Percentiles rank a stretch among this genome's conserved stretches.
Conservation (phyloP, 2,113 vertebrate species). For the Pseudolaguvia tuberculata region DNA sequence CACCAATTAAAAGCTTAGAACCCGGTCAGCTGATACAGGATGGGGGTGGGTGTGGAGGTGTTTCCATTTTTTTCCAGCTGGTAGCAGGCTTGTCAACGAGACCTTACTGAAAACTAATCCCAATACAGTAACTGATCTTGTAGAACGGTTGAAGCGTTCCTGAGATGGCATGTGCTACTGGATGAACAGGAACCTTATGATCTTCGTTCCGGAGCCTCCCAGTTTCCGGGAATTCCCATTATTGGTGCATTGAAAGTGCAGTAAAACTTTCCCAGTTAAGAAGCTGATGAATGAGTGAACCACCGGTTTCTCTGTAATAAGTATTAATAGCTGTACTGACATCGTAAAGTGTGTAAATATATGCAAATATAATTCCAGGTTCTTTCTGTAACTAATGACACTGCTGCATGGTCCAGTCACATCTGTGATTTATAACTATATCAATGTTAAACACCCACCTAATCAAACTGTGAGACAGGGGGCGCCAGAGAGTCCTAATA, state of each 20-base stretch:
- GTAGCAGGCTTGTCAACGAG: too few relatives aligned
- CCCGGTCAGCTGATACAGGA: too few relatives aligned
- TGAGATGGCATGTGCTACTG: too few relatives aligned
- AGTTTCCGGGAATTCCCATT: not conserved
- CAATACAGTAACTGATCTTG: too few relatives aligned
- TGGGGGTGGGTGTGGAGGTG: too few relatives aligned
- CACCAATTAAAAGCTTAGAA: too few relatives aligned
- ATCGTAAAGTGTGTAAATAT: not conserved
- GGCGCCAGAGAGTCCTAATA: not conserved
- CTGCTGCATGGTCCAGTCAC: not conserved
- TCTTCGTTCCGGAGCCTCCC: too few relatives aligned
- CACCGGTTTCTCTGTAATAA: not conserved
- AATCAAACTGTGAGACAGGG: not conserved
- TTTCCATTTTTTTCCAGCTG: too few relatives aligned
- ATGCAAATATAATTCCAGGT: not conserved
- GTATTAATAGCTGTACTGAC: not conserved
- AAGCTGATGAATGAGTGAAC: not conserved
- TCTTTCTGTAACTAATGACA: constrained; percentile 5
- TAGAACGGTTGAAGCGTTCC: too few relatives aligned
- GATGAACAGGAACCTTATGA: too few relatives aligned
- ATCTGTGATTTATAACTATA: constrained; percentile 7
- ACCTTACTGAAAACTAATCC: too few relatives aligned
- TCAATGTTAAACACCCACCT: not conserved
- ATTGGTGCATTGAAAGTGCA: not conserved
- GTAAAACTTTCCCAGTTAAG: not conserved